Base-by-base conservation (phyloP, 2,888 invertebrate genomes). In the Trissoscelio sp. region DNA sequence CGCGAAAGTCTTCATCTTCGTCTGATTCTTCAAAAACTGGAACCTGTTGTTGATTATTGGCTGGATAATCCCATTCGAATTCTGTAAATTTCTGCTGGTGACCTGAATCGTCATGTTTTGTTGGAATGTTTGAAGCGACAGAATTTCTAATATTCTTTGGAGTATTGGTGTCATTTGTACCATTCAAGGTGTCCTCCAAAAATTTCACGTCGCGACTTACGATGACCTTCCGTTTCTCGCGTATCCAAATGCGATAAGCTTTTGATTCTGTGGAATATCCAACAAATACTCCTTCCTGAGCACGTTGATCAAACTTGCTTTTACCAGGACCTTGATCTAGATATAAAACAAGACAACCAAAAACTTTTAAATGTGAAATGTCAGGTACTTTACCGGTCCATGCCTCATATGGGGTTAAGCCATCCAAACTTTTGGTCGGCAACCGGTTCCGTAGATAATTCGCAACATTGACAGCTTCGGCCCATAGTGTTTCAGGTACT, bases 391-490 rank as follows among this genome's bases (percentile, higher is more conserved):
- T 0, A 18, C 78, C 70, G 2, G 28, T 70, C 64, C 70, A 78
- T 0, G 37, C 31, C 5, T 77, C 46, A 11, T 58, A 58, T 0
- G 77, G 77, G 2, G 77, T 69, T 1, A 34, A 51, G 18, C 70
- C 62, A 16, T 53, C 31, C 3, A 78, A 46, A 9, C 58, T 72
- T 37, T 28, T 67, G 2, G 12, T 31, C 1, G 70, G 78, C 7
- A 69, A 11, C 3, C 78, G 64, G 22, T 72, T 78, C 9, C 78
- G 53, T 9, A 70, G 14, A 24, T 24, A 70, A 18, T 78, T 69
- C 3, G 77, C 77, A 18, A 55, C 70, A 11, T 67, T 69, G 7
- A 70, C 53, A 16, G 55, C 24, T 14, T 55, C 55, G 7, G 55
- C 11, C 55, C 55, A 55, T 14, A 55, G 11, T 0, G 7, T 1